Base-by-base conservation (phyloP, 2,888 invertebrate species). In the Amphipoea oculea region DNA sequence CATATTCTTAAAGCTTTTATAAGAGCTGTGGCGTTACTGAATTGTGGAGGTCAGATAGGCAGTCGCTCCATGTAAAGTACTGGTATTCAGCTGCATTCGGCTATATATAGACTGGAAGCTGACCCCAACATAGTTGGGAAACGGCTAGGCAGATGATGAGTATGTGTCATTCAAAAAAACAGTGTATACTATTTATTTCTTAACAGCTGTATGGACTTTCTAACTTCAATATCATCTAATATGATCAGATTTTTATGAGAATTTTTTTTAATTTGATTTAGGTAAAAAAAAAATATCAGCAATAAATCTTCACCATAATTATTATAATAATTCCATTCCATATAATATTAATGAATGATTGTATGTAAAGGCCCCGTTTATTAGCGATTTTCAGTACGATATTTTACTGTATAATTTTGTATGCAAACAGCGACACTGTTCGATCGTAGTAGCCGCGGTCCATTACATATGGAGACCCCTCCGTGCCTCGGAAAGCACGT, bases 271-370 rank as follows among this genome's bases (percentile, higher is more conserved):
- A 7, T 20, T 69, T 69, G 12, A 20, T 6, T 29, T 48, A 36
- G 14, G 14, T 42, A 11, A 11, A 45, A 57, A 45, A 57, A 29
- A 63, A 14, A 62, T 14, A 29, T 45, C 36, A 20, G 17, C 74
- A 74, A 60, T 40, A 45, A 60, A 75, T 40, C n/a, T 76, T 75
- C 76, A 75, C 36, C 57, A 12, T 68, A 36, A 29, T 29, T 29
- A 29, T 40, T 51, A n/a, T 60, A 42, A 66, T 71, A 57, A 63
- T 70, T 73, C 57, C 75, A 85, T 85, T 83, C 48, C 76, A 51
- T 84, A 0, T 29, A 69, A 23, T 70, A 5, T 45, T 70, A 70
- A 51, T 76, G 0, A 57, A 66, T n/a, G 7, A 67, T 54, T 51
- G 20, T 71, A 62, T 70, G 9, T 12, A 40, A 40, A 17, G 36